phyloP scores from a whole-genome alignment of 2,113 vertebrate genomes.

The Myrmecophaga tridactyla region DNA sequence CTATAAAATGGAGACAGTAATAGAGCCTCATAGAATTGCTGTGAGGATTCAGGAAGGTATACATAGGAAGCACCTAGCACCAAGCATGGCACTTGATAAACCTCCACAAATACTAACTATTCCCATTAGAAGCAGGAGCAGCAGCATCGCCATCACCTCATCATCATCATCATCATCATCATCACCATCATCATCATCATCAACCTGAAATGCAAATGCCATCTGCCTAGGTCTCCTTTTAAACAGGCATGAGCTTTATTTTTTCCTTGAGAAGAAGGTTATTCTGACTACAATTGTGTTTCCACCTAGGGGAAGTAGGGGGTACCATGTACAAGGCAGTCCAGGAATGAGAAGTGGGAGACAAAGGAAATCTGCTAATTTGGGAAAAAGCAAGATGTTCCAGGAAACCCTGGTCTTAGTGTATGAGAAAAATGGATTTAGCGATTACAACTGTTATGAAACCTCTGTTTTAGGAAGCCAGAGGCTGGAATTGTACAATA shows the following conservation, averaged over 20 bases:
- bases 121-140: neutral
- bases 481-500: slow-evolving; percentile 45
- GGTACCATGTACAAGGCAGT: neutral
- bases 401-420: neutral
- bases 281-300: neutral
- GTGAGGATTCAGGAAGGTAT: neutral
- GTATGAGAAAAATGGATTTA: slow-evolving; percentile 60
- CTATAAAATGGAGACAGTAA: neutral
- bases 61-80: neutral
- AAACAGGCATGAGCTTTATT: slow-evolving; percentile 36
- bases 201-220: neutral
- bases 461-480: slow-evolving; percentile 67
- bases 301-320: neutral
- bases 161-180: neutral
- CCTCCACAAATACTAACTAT: neutral
- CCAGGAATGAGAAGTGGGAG: neutral
- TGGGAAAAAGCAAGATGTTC: slow-evolving; percentile 50
- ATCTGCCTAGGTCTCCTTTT: slow-evolving; percentile 45
- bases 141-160: neutral
- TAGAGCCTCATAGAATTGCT: neutral
- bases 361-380: neutral
- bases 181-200: neutral
- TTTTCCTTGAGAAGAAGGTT: slow-evolving; percentile 47
- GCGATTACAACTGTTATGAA: slow-evolving; percentile 51
- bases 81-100: neutral